These are phyloP conservation scores for Leucoraja erinaceus DNA, from an alignment of 2,113 vertebrate genomes.

Conservation along the genomic window DNA sequence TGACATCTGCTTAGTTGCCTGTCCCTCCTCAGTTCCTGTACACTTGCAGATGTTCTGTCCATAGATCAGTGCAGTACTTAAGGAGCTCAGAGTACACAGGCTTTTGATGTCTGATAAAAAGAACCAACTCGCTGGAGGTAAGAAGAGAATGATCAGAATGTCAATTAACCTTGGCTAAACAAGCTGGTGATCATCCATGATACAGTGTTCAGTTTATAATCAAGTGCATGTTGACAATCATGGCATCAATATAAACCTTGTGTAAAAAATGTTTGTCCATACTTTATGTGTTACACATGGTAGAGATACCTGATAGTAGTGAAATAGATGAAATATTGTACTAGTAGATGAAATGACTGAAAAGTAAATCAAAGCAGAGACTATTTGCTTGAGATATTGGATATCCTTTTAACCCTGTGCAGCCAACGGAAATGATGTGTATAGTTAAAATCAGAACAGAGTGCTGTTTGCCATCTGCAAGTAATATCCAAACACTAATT, in stretches of 20 bases:
- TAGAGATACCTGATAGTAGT: background rate
- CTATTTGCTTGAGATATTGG: background rate
- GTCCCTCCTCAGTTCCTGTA: slow-evolving; percentile 74
- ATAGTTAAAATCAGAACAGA: background rate
- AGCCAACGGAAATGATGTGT: no score
- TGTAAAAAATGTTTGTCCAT: background rate
- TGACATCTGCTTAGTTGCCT: slow-evolving; percentile 88
- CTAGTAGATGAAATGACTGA: background rate
- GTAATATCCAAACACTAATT: background rate
- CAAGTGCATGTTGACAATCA: slow-evolving; percentile 1
- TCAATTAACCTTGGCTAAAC: slow-evolving; percentile 68
- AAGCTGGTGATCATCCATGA: slow-evolving; percentile 8
- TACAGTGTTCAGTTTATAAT: slow-evolving; percentile 18
- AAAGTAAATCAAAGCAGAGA: background rate
- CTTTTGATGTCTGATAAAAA: slow-evolving; percentile 99
- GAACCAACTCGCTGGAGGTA: slow-evolving; percentile 82
- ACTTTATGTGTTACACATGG: background rate
- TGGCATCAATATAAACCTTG: slow-evolving; percentile 6
- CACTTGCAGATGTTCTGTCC: slow-evolving; percentile 88
- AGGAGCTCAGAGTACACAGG: slow-evolving; percentile 71
- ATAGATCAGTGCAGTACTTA: slow-evolving; percentile 63
- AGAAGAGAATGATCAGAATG: slow-evolving; percentile 74
- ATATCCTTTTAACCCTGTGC: background rate
- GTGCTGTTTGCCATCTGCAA: background rate
- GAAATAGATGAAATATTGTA: background rate